phyloP scores from a whole-genome alignment of 2,797 vertebrate genomes.

The Chaunax sp. region DNA sequence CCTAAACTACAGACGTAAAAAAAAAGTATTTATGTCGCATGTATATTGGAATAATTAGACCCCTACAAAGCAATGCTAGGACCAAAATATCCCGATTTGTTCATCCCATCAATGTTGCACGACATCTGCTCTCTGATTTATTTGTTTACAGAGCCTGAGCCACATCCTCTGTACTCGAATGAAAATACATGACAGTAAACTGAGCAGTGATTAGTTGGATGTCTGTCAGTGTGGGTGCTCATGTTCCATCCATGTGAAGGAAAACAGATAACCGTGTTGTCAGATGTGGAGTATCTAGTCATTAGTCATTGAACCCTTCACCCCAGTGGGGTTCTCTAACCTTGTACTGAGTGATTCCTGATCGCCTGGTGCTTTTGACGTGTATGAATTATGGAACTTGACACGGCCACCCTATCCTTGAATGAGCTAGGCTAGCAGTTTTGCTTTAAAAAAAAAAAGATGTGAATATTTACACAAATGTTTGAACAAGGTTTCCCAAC shows the following conservation, averaged over 20 bases:
- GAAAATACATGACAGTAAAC: constrained; percentile 21
- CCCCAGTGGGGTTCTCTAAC: constrained; percentile 6
- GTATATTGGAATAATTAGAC: too few relatives aligned
- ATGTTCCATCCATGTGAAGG: background rate
- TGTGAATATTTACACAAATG: too few relatives aligned
- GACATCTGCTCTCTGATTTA: background rate
- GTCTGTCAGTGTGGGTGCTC: constrained; percentile 6
- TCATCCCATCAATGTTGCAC: background rate
- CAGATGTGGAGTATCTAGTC: constrained; percentile 34
- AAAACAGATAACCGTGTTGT: constrained; percentile 21
- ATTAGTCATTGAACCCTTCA: constrained; percentile 42
- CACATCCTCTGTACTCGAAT: background rate
- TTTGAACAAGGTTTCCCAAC: too few relatives aligned
- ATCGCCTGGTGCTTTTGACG: background rate
- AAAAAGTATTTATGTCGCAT: too few relatives aligned
- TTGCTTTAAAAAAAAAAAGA: background rate
- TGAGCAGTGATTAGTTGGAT: constrained; percentile 10
- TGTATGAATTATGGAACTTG: background rate
- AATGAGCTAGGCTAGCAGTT: background rate
- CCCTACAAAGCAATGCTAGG: too few relatives aligned
- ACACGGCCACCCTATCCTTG: background rate
- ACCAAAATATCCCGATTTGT: background rate
- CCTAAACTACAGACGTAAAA: too few relatives aligned
- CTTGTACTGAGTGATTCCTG: background rate
- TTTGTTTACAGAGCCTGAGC: background rate